A percentile compares a stretch with the other conserved stretches of the same genome.
phyloP scores from a whole-genome alignment of 1,140 invertebrate genomes.

The Drosophila persimilis region DNA sequence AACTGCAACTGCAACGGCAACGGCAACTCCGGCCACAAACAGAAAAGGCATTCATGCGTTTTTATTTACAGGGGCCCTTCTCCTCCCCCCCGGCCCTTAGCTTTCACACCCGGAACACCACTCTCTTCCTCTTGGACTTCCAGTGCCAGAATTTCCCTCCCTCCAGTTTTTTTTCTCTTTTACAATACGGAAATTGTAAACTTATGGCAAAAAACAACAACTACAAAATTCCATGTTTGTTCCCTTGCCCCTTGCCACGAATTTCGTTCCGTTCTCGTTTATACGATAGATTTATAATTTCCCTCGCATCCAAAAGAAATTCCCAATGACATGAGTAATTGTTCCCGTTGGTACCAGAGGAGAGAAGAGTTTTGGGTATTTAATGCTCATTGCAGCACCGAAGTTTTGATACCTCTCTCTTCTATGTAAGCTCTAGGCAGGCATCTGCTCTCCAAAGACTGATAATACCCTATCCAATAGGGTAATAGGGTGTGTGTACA shows the following conservation, averaged over 20 bases:
- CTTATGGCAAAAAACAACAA: constrained; percentile 45
- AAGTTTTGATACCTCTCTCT: not conserved
- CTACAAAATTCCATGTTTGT: constrained; percentile 4
- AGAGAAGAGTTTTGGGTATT: constrained; percentile 11
- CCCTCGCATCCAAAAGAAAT: constrained; percentile 14
- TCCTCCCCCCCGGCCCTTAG: not conserved
- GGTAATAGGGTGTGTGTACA: not conserved
- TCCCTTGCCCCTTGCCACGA: constrained; percentile 3
- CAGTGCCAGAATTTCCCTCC: constrained; percentile 3
- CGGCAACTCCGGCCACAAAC: constrained; percentile 55
- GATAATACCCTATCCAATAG: too few relatives aligned
- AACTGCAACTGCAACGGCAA: constrained; percentile 46
- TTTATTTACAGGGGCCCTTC: constrained; percentile 57
- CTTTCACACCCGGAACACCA: too few relatives aligned
- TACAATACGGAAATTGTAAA: constrained; percentile 73
- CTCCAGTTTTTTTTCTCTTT: not conserved
- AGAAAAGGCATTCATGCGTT: constrained; percentile 42
- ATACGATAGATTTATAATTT: constrained; percentile 63
- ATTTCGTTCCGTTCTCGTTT: constrained; percentile 14
- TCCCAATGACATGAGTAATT: constrained; percentile 39
- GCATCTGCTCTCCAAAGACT: not conserved
- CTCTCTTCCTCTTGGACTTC: too few relatives aligned
- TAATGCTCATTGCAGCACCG: constrained; percentile 3
- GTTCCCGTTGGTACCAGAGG: constrained; percentile 31
- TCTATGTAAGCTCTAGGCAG: constrained; percentile 5